Evolutionary conservation across 1,140 invertebrate species (phyloP).

Genomic region (Oscheius sp.): DNA sequence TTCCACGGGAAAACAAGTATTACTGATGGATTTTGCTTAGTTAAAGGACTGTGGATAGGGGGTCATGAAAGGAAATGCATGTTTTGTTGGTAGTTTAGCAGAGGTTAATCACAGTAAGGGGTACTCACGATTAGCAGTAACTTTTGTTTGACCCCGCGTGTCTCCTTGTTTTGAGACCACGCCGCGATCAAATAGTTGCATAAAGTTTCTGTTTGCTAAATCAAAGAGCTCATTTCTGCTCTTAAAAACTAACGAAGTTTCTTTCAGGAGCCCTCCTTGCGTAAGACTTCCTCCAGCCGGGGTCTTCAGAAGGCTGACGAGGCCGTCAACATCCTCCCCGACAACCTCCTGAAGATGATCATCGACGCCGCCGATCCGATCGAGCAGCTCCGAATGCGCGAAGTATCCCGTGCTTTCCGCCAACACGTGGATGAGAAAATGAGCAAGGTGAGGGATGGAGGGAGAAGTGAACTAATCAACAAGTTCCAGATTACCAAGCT

Average conservation of each 20-base stretch:
- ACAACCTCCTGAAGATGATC: constrained; percentile 6
- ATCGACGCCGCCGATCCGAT: constrained; percentile 29
- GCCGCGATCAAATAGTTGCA: too few relatives aligned
- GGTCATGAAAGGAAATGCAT: too few relatives aligned
- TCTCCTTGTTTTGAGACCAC: too few relatives aligned
- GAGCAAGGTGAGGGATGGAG: neutral
- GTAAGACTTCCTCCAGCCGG: neutral
- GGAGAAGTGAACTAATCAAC: neutral
- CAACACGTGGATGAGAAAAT: neutral
- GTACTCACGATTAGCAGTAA: too few relatives aligned
- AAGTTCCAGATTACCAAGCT: constrained; percentile 13
- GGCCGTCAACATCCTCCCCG: constrained; percentile 4
- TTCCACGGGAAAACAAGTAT: too few relatives aligned
- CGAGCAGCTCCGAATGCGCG: constrained; percentile 24
- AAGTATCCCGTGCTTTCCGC: constrained; percentile 3
- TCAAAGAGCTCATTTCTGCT: neutral
- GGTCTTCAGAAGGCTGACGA: constrained; percentile 6
- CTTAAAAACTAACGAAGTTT: neutral
- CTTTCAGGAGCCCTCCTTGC: neutral
- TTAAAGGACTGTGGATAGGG: too few relatives aligned
- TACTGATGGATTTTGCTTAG: too few relatives aligned
- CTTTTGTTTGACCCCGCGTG: too few relatives aligned
- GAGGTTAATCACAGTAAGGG: too few relatives aligned
- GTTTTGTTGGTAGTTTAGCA: too few relatives aligned
- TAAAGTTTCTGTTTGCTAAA: neutral